Percentiles rank a stretch among this genome's conserved stretches.
phyloP scores from a whole-genome alignment of 2,888 invertebrate genomes.

The Nomada flava region DNA sequence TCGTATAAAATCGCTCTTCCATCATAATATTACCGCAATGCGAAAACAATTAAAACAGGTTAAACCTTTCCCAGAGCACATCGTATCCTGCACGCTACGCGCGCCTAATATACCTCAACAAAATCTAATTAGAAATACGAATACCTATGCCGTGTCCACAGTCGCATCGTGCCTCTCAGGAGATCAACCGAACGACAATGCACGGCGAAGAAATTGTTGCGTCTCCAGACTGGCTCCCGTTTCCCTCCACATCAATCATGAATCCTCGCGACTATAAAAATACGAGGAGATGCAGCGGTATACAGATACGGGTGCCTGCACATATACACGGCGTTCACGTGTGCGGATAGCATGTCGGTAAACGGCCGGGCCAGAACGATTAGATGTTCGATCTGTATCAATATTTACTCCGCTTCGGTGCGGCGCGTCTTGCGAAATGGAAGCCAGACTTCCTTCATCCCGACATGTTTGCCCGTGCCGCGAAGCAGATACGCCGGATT shows the following conservation, averaged over 20 bases:
- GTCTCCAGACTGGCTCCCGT: slow-evolving; percentile 35
- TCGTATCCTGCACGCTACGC: too few species aligned
- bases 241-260: slow-evolving; percentile 63
- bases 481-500: slow-evolving; percentile 80
- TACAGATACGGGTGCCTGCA: background rate
- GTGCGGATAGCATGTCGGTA: slow-evolving; percentile 76
- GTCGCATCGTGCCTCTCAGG: slow-evolving; percentile 37
- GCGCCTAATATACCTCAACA: too few species aligned
- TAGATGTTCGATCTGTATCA: slow-evolving; percentile 82
- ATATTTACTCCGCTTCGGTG: slow-evolving; percentile 79
- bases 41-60: too few species aligned
- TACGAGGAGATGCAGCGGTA: slow-evolving; percentile 18
- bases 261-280: slow-evolving; percentile 45
- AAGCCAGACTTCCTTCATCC: slow-evolving; percentile 77
- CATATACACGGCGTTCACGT: slow-evolving; percentile 58
- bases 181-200: slow-evolving; percentile 46
- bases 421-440: slow-evolving; percentile 78
- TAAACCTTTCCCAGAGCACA: too few species aligned
- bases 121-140: too few species aligned
- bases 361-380: slow-evolving; percentile 78
- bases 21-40: too few species aligned
- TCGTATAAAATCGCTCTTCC: too few species aligned
- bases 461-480: slow-evolving; percentile 81
- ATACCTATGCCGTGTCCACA: too few species aligned
- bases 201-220: slow-evolving; percentile 65